Percentiles rank a stretch among this genome's conserved stretches.
Evolutionary conservation across 2,113 vertebrate species (phyloP).

Genomic region (Laticauda laticaudata): DNA sequence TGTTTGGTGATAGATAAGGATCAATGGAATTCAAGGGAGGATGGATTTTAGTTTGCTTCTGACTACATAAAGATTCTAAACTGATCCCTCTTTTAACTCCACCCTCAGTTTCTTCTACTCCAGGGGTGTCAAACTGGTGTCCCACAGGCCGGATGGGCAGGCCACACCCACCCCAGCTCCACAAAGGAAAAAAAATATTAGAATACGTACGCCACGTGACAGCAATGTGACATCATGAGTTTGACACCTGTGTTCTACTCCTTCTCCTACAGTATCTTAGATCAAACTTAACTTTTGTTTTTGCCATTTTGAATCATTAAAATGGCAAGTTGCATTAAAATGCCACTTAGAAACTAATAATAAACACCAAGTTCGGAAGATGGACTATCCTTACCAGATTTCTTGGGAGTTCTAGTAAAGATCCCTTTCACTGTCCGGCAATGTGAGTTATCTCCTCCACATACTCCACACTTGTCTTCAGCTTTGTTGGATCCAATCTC

Average conservation of each 20-base stretch:
- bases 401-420: slow-evolving; percentile 90
- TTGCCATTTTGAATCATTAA: not conserved
- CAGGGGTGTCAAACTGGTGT: no score
- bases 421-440: slow-evolving; percentile 93
- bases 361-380: fast-evolving
- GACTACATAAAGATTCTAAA: not conserved
- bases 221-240: no score
- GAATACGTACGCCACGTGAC: no score
- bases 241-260: no score
- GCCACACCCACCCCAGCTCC: no score
- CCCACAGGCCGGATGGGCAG: no score
- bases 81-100: not conserved
- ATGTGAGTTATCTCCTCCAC: slow-evolving; percentile 94
- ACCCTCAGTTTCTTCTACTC: not conserved
- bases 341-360: not conserved
- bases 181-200: no score
- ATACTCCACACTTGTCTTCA: slow-evolving; percentile 95
- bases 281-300: not conserved
- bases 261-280: not conserved
- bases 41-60: not conserved
- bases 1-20: not conserved
- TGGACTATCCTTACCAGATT: slow-evolving; percentile 79
- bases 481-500: slow-evolving; percentile 91
- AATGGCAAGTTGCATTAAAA: not conserved
- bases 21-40: not conserved